Evolutionary conservation across 2,797 vertebrate species (phyloP).

Genomic region (Siniperca undulata): DNA sequence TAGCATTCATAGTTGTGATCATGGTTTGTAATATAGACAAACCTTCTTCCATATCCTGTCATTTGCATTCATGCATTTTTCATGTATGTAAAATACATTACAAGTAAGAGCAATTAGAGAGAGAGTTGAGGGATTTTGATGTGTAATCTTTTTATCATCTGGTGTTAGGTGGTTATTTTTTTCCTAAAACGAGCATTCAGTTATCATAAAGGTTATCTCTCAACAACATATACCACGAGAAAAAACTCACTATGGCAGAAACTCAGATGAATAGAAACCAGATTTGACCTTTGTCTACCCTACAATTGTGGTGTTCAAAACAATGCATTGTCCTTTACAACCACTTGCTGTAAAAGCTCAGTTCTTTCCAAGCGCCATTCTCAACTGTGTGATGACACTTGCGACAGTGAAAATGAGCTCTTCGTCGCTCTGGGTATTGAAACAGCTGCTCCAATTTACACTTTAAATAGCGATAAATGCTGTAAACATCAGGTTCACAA

Average conservation of each 20-base stretch:
- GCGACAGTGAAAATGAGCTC: conserved; percentile 66
- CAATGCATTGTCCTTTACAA: conserved; percentile 10
- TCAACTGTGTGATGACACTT: conserved; percentile 60
- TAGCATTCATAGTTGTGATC: neutral
- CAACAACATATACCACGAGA: neutral
- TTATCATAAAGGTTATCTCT: neutral
- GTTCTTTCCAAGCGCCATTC: conserved; percentile 29
- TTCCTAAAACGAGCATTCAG: neutral
- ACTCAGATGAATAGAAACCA: neutral
- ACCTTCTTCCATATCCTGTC: neutral
- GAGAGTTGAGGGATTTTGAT: neutral
- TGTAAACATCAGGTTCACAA: conserved; percentile 74
- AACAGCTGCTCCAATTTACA: conserved; percentile 80
- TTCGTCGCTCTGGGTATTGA: conserved; percentile 70
- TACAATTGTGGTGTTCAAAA: conserved; percentile 7
- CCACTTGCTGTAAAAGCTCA: conserved; percentile 27
- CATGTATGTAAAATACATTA: conserved; percentile 20
- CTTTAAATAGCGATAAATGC: conserved; percentile 69
- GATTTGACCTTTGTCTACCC: conserved; percentile 4
- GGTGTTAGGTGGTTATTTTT: conserved; percentile 6
- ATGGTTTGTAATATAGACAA: conserved; percentile 1
- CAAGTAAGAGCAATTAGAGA: neutral
- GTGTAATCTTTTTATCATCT: neutral
- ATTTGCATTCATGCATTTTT: conserved; percentile 37
- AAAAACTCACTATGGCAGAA: neutral